phyloP scores from a whole-genome alignment of 2,888 invertebrate species.

The Cacoxenus indagator region DNA sequence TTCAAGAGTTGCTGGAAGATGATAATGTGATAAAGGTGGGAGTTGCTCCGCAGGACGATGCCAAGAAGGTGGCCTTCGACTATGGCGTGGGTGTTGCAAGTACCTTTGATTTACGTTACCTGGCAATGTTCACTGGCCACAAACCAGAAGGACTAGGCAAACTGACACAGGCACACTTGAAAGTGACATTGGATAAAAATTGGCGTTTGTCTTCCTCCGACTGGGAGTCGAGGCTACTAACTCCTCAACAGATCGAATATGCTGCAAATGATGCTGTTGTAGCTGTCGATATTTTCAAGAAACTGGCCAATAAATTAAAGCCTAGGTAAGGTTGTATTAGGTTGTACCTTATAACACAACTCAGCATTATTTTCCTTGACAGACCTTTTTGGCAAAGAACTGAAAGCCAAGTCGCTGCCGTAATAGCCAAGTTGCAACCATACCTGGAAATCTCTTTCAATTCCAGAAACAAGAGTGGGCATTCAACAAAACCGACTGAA shows the following conservation, averaged over 20 bases:
- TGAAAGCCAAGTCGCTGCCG: constrained; percentile 29
- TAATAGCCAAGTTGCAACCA: constrained; percentile 51
- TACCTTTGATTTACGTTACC: constrained; percentile 78
- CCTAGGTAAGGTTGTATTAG: constrained; percentile 45
- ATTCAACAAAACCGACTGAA: constrained; percentile 15
- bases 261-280: constrained; percentile 84
- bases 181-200: constrained; percentile 77
- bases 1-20: constrained; percentile 78
- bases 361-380: background rate
- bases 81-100: constrained; percentile 75
- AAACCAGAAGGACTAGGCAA: constrained; percentile 76
- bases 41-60: constrained; percentile 80
- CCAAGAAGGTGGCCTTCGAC: constrained; percentile 76
- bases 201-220: constrained; percentile 79
- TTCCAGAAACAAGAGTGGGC: constrained; percentile 36
- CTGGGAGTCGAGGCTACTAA: constrained; percentile 79
- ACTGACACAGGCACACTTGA: constrained; percentile 75
- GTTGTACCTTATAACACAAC: background rate
- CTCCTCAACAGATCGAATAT: constrained; percentile 77
- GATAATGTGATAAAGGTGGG: constrained; percentile 82
- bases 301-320: constrained; percentile 64
- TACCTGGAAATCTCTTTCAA: constrained; percentile 62
- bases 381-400: constrained; percentile 52
- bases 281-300: constrained; percentile 79
- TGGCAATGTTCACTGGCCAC: constrained; percentile 72